phyloP scores from a whole-genome alignment of 2,113 vertebrate genomes.

The Ornithorhynchus anatinus region DNA sequence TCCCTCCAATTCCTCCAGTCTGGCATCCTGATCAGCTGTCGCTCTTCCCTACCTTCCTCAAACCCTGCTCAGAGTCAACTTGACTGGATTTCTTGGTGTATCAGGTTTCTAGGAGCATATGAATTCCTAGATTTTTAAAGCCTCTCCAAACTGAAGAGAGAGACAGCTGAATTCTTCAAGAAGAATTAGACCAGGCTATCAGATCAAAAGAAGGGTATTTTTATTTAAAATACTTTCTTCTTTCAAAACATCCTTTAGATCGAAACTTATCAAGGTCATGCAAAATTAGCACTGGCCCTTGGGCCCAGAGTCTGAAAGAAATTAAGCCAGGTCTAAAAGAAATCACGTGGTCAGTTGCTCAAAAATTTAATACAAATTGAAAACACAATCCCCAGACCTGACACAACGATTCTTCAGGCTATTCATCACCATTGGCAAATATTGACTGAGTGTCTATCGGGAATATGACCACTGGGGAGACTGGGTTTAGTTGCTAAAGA shows the following conservation, averaged over 20 bases:
- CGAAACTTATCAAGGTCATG: not conserved
- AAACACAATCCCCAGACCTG: too few relatives aligned
- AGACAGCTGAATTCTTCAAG: slow-evolving; percentile 35
- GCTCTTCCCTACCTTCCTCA: not conserved
- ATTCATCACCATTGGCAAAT: too few relatives aligned
- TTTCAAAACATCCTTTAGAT: not conserved
- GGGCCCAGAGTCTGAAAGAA: not conserved
- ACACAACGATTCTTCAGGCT: too few relatives aligned
- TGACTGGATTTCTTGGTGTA: slow-evolving; percentile 21
- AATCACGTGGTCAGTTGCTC: not conserved
- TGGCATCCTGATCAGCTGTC: slow-evolving; percentile 24
- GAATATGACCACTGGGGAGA: too few relatives aligned
- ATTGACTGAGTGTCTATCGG: too few relatives aligned
- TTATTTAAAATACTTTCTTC: slow-evolving; percentile 5
- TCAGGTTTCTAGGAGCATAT: slow-evolving; percentile 25
- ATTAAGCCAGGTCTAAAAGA: not conserved
- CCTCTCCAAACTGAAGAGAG: slow-evolving; percentile 1
- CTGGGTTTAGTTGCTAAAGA: too few relatives aligned
- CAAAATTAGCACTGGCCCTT: not conserved
- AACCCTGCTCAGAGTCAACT: not conserved
- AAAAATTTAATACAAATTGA: too few relatives aligned
- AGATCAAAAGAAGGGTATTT: slow-evolving; percentile 38
- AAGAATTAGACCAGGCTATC: slow-evolving; percentile 36
- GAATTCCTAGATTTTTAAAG: slow-evolving; percentile 32
- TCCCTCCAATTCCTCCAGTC: accelerated